Evolutionary conservation across 2,797 vertebrate genomes (phyloP).

Genomic region (Erethizon dorsatum): DNA sequence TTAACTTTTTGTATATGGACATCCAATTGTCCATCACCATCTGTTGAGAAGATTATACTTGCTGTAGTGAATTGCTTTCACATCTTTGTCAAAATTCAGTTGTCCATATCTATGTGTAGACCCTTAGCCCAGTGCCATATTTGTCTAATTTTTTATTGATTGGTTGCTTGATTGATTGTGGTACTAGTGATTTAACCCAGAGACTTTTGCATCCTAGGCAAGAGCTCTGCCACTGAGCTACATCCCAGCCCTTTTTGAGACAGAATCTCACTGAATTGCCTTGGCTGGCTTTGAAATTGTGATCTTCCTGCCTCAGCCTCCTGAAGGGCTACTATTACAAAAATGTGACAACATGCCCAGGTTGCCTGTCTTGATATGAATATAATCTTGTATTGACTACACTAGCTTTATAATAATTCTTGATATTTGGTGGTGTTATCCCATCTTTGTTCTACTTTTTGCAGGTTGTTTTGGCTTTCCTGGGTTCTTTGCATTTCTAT

Average conservation of each 20-base stretch:
- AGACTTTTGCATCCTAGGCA: background rate
- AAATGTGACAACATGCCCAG: background rate
- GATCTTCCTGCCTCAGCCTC: background rate
- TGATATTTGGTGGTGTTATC: background rate
- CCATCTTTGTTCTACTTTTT: slow-evolving; percentile 36
- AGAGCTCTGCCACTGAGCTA: background rate
- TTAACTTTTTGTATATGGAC: background rate
- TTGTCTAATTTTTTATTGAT: background rate
- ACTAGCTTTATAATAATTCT: slow-evolving; percentile 54
- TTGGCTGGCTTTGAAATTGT: background rate
- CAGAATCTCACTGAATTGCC: background rate
- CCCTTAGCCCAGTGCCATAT: background rate
- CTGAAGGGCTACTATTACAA: background rate
- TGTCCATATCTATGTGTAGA: background rate
- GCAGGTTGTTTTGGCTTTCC: slow-evolving; percentile 18
- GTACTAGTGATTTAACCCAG: background rate
- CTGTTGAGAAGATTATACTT: background rate
- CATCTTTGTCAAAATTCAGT: slow-evolving; percentile 47
- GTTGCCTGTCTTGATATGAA: background rate
- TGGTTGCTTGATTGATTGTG: background rate
- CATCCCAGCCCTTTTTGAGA: background rate
- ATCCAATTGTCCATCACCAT: slow-evolving; percentile 20
- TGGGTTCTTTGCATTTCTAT: background rate
- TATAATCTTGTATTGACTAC: background rate
- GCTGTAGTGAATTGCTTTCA: background rate